Evolutionary conservation across 2,888 invertebrate genomes (phyloP).

Genomic region (Cephus runcator): DNA sequence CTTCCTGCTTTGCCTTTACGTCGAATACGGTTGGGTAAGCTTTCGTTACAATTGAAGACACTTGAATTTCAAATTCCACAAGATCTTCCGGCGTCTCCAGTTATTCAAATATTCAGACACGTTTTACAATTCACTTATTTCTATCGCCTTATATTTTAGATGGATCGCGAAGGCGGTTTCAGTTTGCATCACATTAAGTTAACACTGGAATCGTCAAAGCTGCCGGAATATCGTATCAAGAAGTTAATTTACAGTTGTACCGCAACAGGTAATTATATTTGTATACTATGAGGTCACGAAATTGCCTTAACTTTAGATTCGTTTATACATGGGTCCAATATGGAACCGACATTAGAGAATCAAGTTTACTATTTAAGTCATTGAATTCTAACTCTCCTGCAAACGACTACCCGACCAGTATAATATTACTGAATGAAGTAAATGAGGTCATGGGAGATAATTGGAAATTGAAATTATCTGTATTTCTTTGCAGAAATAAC

Average conservation of each 20-base stretch:
- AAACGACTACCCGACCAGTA: background rate
- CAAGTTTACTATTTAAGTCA: too few relatives aligned
- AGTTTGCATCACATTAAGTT: constrained; percentile 34
- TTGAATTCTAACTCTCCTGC: background rate
- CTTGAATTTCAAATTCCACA: background rate
- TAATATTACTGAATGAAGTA: background rate
- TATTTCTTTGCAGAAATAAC: constrained; percentile 25
- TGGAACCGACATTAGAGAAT: background rate
- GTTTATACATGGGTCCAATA: background rate
- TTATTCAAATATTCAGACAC: background rate
- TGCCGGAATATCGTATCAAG: constrained; percentile 28
- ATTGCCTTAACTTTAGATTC: background rate
- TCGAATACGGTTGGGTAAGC: constrained; percentile 42
- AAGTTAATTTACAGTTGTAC: constrained; percentile 34
- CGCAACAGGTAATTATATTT: constrained; percentile 28
- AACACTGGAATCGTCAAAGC: constrained; percentile 29
- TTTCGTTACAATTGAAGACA: background rate
- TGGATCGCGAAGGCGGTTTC: constrained; percentile 43
- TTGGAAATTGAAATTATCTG: background rate
- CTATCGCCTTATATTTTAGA: constrained; percentile 23
- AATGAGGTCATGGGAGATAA: background rate
- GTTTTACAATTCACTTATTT: background rate
- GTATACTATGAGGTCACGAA: background rate
- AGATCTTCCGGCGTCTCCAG: background rate
- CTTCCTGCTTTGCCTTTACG: constrained; percentile 46